Evolutionary conservation across 2,113 vertebrate genomes (phyloP).

Genomic region (Nannobrachium achirus): DNA sequence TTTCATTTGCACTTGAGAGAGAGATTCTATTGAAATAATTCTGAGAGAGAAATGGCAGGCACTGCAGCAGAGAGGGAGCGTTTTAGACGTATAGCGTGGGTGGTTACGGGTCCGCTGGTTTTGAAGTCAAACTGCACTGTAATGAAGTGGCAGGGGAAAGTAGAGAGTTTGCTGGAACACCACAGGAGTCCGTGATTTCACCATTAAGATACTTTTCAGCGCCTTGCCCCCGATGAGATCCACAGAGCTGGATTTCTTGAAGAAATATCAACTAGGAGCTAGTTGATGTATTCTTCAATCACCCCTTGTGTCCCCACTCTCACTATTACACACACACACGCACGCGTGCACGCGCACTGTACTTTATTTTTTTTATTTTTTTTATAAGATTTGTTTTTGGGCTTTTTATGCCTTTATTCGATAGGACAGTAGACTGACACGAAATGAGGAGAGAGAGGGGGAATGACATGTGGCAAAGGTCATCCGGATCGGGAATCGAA

Average conservation of each 20-base stretch:
- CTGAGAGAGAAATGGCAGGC: not conserved
- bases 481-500: no score
- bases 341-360: not conserved
- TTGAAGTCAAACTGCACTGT: not conserved
- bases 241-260: not conserved
- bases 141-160: not conserved
- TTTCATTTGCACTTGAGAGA: not conserved
- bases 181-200: not conserved
- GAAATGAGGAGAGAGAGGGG: no score
- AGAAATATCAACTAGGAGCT: constrained; percentile 14
- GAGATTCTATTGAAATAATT: not conserved
- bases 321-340: not conserved
- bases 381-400: no score
- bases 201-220: constrained; percentile 13
- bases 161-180: constrained; percentile 6
- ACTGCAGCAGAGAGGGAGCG: not conserved
- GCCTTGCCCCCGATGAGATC: not conserved
- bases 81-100: not conserved
- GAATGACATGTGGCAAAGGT: no score
- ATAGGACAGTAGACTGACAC: no score
- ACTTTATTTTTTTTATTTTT: no score
- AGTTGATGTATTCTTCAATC: constrained; percentile 11
- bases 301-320: not conserved
- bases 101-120: not conserved
- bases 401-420: no score